Conservation (phyloP, 2,888 invertebrate genomes). For the Protodeltote pygarga region DNA sequence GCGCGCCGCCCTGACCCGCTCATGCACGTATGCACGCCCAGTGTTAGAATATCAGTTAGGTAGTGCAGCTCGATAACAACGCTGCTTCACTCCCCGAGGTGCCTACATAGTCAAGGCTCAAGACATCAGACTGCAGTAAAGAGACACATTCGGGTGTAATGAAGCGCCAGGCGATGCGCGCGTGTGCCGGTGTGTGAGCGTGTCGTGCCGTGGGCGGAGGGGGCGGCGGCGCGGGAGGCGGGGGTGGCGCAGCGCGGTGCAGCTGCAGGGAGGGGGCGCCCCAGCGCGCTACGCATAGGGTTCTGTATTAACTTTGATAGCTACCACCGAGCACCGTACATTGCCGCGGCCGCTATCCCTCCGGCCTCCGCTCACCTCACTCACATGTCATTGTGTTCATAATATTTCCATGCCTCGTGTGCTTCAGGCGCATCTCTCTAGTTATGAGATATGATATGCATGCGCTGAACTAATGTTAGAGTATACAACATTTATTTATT, state of each 20-base stretch:
- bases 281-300: constrained; percentile 12
- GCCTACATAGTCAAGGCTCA: background rate
- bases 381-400: no score
- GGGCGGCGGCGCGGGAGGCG: constrained; percentile 1
- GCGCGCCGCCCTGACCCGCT: constrained; percentile 7
- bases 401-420: no score
- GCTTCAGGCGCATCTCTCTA: no score
- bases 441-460: no score
- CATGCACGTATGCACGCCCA: constrained; percentile 14
- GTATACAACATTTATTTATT: no score
- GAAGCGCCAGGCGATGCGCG: constrained; percentile 20
- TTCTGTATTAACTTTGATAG: constrained; percentile 19
- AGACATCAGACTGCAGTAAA: constrained; percentile 1
- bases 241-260: constrained; percentile 18
- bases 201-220: constrained; percentile 16
- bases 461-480: no score
- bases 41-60: constrained; percentile 28
- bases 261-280: constrained; percentile 39
- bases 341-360: no score
- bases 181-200: constrained; percentile 17
- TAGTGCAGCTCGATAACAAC: constrained; percentile 19
- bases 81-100: constrained; percentile 13
- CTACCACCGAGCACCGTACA: no score
- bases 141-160: background rate
- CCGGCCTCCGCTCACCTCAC: no score